Evolutionary conservation across 2,797 vertebrate species (phyloP).

Genomic region (Notamacropus eugenii): DNA sequence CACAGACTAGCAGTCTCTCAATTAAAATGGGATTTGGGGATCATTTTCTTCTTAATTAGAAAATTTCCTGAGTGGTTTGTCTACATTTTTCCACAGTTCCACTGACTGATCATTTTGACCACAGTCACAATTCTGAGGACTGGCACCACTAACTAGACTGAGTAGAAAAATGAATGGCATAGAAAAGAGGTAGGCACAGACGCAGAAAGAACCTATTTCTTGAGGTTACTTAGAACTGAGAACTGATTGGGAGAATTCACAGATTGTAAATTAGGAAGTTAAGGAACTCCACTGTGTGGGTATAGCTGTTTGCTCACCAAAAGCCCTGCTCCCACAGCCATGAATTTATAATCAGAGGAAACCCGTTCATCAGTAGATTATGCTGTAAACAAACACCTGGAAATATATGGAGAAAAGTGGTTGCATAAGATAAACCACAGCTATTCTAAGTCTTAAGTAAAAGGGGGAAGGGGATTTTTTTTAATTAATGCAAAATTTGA

Average conservation of each 20-base stretch:
- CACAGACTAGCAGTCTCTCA: conserved; percentile 49
- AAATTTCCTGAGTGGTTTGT: conserved; percentile 57
- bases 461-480: not conserved
- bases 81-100: conserved; percentile 58
- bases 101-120: conserved; percentile 35
- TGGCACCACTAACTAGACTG: not conserved
- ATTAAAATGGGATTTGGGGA: conserved; percentile 62
- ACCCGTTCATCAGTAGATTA: conserved; percentile 3
- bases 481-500: conserved; percentile 38
- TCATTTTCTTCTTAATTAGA: conserved; percentile 58
- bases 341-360: not conserved
- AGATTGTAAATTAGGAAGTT: conserved; percentile 7
- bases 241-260: conserved; percentile 29
- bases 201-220: conserved; percentile 35
- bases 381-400: conserved; percentile 15
- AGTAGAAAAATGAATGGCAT: conserved; percentile 54
- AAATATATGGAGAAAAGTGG: not conserved
- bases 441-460: conserved; percentile 18
- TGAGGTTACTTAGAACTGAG: not conserved
- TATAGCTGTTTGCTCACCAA: conserved; percentile 42
- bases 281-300: not conserved
- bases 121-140: conserved; percentile 41
- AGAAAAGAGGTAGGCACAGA: conserved; percentile 33
- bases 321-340: conserved; percentile 37
- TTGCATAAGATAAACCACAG: not conserved